Conservation (phyloP, 1,140 invertebrate genomes). For the Lordiphosa clarofinis region DNA sequence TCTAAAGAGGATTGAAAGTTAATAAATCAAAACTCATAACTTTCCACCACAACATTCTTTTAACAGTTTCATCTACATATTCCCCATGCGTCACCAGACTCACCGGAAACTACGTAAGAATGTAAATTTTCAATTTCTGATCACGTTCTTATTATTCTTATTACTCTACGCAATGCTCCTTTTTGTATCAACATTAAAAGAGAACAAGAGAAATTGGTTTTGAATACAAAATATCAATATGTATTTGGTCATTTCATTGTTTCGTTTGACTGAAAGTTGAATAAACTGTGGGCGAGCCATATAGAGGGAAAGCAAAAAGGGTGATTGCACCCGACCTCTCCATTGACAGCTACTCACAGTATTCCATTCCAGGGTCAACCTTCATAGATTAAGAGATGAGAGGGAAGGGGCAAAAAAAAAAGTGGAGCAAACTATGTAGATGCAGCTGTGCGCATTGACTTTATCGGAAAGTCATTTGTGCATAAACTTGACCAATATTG, state of each 20-base stretch:
- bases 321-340: slow-evolving; percentile 8
- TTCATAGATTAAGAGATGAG: slow-evolving; percentile 33
- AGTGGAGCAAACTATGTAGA: slow-evolving; percentile 24
- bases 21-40: too few relatives aligned
- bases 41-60: too few relatives aligned
- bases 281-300: slow-evolving; percentile 25
- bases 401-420: slow-evolving; percentile 16
- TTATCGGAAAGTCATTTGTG: slow-evolving; percentile 39
- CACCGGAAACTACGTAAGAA: too few relatives aligned
- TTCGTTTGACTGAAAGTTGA: slow-evolving; percentile 16
- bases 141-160: too few relatives aligned
- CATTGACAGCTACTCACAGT: slow-evolving; percentile 1
- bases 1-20: too few relatives aligned
- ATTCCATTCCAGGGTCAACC: slow-evolving; percentile 6
- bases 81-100: too few relatives aligned
- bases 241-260: slow-evolving; percentile 41
- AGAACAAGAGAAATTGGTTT: slow-evolving; percentile 3
- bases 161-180: too few relatives aligned
- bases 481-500: slow-evolving; percentile 62
- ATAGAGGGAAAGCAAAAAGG: not conserved
- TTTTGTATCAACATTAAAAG: too few relatives aligned
- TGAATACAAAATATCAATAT: slow-evolving; percentile 34
- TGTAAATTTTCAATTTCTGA: too few relatives aligned
- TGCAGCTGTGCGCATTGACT: slow-evolving; percentile 13
- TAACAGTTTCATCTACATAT: too few relatives aligned